These are phyloP conservation scores for Sinelater perroti DNA, from an alignment of 2,888 invertebrate genomes.

Conservation along the genomic window DNA sequence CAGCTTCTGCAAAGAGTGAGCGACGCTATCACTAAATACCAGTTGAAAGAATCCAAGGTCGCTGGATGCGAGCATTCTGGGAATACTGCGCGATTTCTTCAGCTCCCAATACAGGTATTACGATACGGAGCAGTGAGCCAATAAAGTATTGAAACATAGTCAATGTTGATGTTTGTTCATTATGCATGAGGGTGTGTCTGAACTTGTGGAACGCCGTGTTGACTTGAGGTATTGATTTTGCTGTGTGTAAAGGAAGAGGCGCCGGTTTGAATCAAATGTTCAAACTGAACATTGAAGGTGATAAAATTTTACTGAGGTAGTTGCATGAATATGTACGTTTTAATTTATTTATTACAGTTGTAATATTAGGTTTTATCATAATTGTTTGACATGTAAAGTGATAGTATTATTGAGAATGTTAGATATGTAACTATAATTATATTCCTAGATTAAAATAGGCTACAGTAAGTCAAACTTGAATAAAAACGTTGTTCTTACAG, in stretches of 20 bases:
- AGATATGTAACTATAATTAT: constrained; percentile 21
- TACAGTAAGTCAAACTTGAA: constrained; percentile 1
- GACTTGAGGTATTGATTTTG: constrained; percentile 5
- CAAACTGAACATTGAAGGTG: no score
- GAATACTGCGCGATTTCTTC: constrained; percentile 56
- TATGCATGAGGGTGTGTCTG: not conserved
- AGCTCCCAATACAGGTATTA: constrained; percentile 49
- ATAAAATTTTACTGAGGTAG: no score
- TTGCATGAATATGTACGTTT: constrained; percentile 6
- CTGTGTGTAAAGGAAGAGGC: not conserved
- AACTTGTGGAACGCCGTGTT: no score
- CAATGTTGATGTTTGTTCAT: constrained; percentile 11
- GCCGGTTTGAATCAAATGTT: no score
- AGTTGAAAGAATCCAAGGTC: constrained; percentile 52
- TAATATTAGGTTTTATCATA: constrained; percentile 13
- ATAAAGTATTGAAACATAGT: constrained; percentile 21
- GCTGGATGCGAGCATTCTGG: constrained; percentile 53
- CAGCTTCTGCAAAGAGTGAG: constrained; percentile 51
- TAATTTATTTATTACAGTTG: constrained; percentile 27
- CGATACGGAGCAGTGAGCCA: constrained; percentile 14
- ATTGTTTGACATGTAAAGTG: constrained; percentile 7
- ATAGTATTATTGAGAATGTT: constrained; percentile 24
- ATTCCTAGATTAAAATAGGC: constrained; percentile 12
- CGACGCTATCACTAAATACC: constrained; percentile 55
- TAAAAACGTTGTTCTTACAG: not conserved